A percentile compares a stretch with the other conserved stretches of the same genome.
These are phyloP conservation scores for Panagrolaimus sp. DNA, from an alignment of 1,140 invertebrate genomes.

Conservation along the genomic window DNA sequence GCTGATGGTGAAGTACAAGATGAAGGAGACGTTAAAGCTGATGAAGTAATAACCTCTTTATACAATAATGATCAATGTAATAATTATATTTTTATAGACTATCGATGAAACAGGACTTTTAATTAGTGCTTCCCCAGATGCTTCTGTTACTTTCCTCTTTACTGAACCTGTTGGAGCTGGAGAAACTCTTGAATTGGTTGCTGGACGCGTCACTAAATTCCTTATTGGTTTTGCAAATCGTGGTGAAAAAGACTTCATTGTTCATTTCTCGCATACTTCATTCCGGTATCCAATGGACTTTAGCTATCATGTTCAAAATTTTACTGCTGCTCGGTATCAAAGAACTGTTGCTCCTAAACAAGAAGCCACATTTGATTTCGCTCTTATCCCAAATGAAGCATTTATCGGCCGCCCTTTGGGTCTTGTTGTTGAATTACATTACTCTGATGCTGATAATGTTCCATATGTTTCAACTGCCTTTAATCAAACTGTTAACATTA, in stretches of 20 bases:
- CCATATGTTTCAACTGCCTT: constrained; percentile 82
- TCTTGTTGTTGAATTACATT: constrained; percentile 83
- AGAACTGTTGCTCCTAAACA: constrained; percentile 78
- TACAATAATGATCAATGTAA: no score
- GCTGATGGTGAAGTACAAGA: constrained; percentile 60
- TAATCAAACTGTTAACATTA: constrained; percentile 94
- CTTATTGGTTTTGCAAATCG: constrained; percentile 92
- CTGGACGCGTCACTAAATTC: constrained; percentile 84
- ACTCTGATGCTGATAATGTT: constrained; percentile 72
- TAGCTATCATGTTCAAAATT: constrained; percentile 95
- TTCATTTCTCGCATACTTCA: constrained; percentile 88
- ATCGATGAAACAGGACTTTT: constrained; percentile 64
- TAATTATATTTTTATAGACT: constrained; percentile 22
- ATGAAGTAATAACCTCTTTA: constrained; percentile 35
- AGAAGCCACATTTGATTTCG: constrained; percentile 88
- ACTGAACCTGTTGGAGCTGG: constrained; percentile 70
- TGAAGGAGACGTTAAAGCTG: constrained; percentile 59
- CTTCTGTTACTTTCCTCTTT: constrained; percentile 83
- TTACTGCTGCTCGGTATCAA: constrained; percentile 82
- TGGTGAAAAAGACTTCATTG: constrained; percentile 76
- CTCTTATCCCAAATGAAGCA: constrained; percentile 85
- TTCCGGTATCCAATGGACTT: constrained; percentile 98
- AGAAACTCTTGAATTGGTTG: constrained; percentile 69
- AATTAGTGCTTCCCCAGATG: constrained; percentile 74
- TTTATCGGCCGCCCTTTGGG: constrained; percentile 93